Base-by-base conservation (phyloP, 2,797 vertebrate genomes). In the Cuniculus paca region DNA sequence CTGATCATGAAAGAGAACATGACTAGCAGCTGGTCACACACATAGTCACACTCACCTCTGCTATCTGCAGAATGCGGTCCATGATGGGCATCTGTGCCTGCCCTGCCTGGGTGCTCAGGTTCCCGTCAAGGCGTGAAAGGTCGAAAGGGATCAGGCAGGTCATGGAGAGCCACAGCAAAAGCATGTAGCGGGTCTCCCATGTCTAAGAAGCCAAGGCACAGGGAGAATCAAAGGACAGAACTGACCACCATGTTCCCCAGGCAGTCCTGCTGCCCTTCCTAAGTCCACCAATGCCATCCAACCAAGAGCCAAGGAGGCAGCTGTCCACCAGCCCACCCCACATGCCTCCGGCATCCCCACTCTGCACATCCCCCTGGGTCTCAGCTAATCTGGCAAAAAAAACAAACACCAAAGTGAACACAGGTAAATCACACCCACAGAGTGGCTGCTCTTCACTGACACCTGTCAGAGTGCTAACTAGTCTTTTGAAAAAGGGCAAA, bases 141-240 rank as follows among this genome's bases (percentile, higher is more conserved):
- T 99, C 99, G 95, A 99, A 99, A 63, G 99, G 99, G 88, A 99
- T 99, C 94, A 99, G 98, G 97, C 99, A 99, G 31, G 99, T 99
- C 99, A 99, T 99, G 83, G 99, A 99, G 36, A 99, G 98, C 99
- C 99, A 99, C 77, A 99, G 88, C 1, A 99, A 91, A 50, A 99
- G 98, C 98, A 99, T 99, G 90, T 99, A 99, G 70, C 99, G 99
- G 0, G 99, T 99, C 95, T 99, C 99, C 99, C 99, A 99, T 0
- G 99, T 99, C 99, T 99, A 97, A 50, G 50, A 70, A 17, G 52
- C 10, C 14, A 39, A 85, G 63, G 34, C 74, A 91, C 74, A 88
- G 65, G 7, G 39, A 24, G 65, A 52, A 54, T 31, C 48, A 63
- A 75, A 48, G 42, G 48, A 75, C 2, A 75, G 72, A 75, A 75